phyloP scores from a whole-genome alignment of 2,888 invertebrate genomes.

The Congeria kusceri region DNA sequence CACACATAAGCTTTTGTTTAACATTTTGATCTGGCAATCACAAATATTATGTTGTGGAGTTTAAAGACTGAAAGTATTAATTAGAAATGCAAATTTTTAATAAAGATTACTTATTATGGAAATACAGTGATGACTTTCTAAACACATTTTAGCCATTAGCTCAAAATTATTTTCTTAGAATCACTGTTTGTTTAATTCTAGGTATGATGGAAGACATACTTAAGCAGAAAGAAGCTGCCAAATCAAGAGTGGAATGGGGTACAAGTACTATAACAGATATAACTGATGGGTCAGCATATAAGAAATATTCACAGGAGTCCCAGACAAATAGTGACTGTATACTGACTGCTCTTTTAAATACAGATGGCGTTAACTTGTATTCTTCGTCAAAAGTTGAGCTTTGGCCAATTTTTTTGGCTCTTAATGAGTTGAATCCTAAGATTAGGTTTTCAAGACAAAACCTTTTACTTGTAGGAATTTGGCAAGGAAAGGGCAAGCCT shows the following conservation, averaged over 20 bases:
- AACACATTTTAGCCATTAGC: neutral
- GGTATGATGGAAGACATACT: constrained; percentile 24
- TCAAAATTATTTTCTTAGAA: neutral
- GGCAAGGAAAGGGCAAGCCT: constrained; percentile 54
- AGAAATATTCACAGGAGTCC: constrained; percentile 22
- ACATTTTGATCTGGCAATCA: no score
- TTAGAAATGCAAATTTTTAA: no score
- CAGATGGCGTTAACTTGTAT: constrained; percentile 51
- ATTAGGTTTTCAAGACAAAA: constrained; percentile 43
- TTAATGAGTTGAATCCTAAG: constrained; percentile 44
- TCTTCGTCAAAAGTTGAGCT: constrained; percentile 51
- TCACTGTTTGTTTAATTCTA: neutral
- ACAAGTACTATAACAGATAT: constrained; percentile 31
- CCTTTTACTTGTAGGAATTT: constrained; percentile 41
- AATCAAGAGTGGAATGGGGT: constrained; percentile 8
- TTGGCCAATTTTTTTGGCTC: constrained; percentile 47
- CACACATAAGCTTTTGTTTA: no score
- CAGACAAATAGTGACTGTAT: constrained; percentile 15
- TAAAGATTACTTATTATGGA: no score
- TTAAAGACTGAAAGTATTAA: no score
- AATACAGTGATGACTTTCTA: no score
- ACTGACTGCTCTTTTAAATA: constrained; percentile 49
- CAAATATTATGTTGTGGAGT: no score
- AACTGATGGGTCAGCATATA: constrained; percentile 39
- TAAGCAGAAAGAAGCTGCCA: constrained; percentile 5